Percentiles rank a stretch among this genome's conserved stretches.
phyloP scores from a whole-genome alignment of 2,113 vertebrate species.

The Corythornis cristatus region DNA sequence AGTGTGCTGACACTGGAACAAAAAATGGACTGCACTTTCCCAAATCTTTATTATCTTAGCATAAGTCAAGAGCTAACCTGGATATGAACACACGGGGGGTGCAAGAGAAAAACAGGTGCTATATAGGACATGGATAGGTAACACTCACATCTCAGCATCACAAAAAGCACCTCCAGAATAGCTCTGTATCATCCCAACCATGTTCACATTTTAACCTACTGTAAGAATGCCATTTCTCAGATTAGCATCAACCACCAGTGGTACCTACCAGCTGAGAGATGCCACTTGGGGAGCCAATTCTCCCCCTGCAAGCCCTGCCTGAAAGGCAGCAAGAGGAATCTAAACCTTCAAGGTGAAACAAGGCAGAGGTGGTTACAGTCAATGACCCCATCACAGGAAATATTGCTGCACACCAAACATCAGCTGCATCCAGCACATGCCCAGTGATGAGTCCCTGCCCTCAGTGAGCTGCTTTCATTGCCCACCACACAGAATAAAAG shows the following conservation, averaged over 20 bases:
- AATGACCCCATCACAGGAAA: not conserved
- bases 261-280: not conserved
- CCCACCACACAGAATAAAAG: not conserved
- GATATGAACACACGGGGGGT: not conserved
- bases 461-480: not conserved
- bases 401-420: rapidly evolving
- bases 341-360: not conserved
- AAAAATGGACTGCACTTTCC: not conserved
- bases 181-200: not conserved
- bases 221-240: not conserved
- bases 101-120: not conserved
- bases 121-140: rapidly evolving
- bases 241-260: not conserved
- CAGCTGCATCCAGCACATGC: not conserved
- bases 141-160: not conserved
- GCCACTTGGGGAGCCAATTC: not conserved
- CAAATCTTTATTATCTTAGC: not conserved
- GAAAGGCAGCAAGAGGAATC: not conserved
- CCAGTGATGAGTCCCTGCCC: not conserved
- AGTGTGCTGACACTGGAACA: not conserved
- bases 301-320: rapidly evolving
- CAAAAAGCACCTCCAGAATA: not conserved
- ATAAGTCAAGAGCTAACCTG: not conserved
- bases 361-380: not conserved
- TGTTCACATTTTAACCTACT: not conserved